These are phyloP conservation scores for Brassicogethes aeneus DNA, from an alignment of 2,888 invertebrate species.

Conservation along the genomic window DNA sequence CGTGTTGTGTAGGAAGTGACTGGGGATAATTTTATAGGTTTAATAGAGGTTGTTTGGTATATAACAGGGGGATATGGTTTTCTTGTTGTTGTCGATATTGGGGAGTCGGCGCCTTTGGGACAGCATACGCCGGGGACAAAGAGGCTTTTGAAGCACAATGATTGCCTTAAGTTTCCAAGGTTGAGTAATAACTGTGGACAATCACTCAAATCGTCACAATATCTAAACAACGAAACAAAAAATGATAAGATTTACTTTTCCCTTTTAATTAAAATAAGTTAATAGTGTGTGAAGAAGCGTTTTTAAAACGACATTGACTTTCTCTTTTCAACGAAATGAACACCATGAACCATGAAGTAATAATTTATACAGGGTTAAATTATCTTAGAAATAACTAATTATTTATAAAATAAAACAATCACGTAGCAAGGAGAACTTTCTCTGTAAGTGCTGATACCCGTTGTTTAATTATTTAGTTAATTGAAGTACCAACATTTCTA, in stretches of 20 bases:
- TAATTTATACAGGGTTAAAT: too few relatives aligned
- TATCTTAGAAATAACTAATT: too few relatives aligned
- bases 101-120: constrained; percentile 47
- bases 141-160: constrained; percentile 82
- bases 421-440: too few relatives aligned
- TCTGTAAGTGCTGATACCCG: too few relatives aligned
- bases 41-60: constrained; percentile 18
- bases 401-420: too few relatives aligned
- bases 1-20: constrained; percentile 2
- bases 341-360: too few relatives aligned
- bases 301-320: too few relatives aligned
- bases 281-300: too few relatives aligned
- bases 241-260: constrained; percentile 5
- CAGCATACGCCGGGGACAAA: constrained; percentile 92
- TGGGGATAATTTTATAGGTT: constrained; percentile 11
- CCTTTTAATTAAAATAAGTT: too few relatives aligned
- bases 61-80: constrained; percentile 27
- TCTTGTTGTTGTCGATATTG: constrained; percentile 19
- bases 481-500: too few relatives aligned
- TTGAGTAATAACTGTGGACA: constrained; percentile 79
- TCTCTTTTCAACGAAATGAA: too few relatives aligned
- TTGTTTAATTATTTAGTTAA: too few relatives aligned
- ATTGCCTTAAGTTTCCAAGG: constrained; percentile 71
- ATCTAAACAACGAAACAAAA: constrained; percentile 28
- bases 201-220: constrained; percentile 80